Evolutionary conservation across 2,797 vertebrate species (phyloP).

Genomic region (Crax fasciolata): DNA sequence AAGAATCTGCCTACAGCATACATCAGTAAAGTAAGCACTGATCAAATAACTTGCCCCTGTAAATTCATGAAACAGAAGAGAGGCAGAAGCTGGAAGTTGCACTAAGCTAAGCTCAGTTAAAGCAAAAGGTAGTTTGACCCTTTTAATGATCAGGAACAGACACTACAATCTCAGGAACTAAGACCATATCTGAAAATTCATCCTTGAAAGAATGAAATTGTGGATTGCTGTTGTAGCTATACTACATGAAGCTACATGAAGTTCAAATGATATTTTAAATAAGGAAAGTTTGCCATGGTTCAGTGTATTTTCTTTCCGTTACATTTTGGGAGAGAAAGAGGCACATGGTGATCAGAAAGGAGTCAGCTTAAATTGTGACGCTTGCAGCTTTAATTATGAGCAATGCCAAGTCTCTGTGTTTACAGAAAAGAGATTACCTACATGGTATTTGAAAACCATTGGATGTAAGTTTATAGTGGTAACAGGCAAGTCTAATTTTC

Average conservation of each 20-base stretch:
- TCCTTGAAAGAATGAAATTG: slow-evolving; percentile 25
- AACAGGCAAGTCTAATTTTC: slow-evolving; percentile 83
- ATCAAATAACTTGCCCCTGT: not conserved
- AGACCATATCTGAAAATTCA: not conserved
- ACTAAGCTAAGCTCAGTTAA: not conserved
- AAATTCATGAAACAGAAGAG: not conserved
- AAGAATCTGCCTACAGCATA: not conserved
- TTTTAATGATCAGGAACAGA: slow-evolving; percentile 17
- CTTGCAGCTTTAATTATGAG: slow-evolving; percentile 75
- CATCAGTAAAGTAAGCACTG: not conserved
- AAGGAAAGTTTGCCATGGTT: slow-evolving; percentile 2
- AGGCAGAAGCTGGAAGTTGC: not conserved
- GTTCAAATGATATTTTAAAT: slow-evolving; percentile 12
- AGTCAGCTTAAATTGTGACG: slow-evolving; percentile 58
- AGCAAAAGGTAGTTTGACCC: not conserved
- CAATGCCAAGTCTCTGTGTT: slow-evolving; percentile 67
- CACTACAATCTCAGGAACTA: not conserved
- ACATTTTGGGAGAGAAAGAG: slow-evolving; percentile 36
- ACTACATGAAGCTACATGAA: not conserved
- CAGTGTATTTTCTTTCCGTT: slow-evolving; percentile 25
- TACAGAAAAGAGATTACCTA: slow-evolving; percentile 78
- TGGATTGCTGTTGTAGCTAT: not conserved
- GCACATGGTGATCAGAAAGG: slow-evolving; percentile 44
- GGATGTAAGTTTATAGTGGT: slow-evolving; percentile 80
- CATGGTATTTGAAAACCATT: slow-evolving; percentile 77